A percentile compares a stretch with the other conserved stretches of the same genome.
Conservation (phyloP, 2,113 vertebrate species). For the Scortum barcoo region DNA sequence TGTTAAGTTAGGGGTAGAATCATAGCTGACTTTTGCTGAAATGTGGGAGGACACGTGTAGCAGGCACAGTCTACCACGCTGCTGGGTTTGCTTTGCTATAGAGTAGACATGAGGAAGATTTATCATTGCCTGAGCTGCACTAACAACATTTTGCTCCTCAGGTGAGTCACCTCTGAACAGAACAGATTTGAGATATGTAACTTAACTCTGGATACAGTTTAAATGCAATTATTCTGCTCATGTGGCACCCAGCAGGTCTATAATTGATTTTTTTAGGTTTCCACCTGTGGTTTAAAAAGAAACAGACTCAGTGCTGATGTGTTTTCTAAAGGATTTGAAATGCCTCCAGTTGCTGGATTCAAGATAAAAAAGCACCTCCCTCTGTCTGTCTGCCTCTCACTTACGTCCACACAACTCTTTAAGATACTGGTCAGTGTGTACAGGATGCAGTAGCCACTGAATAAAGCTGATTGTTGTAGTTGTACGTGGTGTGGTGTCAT, state of each 20-base stretch:
- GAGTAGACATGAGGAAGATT: conserved; percentile 39
- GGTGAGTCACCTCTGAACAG: conserved; percentile 6
- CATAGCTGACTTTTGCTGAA: neutral
- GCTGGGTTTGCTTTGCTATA: neutral
- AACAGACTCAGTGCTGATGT: neutral
- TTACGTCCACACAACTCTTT: conserved; percentile 15
- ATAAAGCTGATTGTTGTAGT: conserved; percentile 27
- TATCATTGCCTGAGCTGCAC: conserved; percentile 12
- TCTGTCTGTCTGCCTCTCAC: neutral
- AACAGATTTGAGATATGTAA: conserved; percentile 33
- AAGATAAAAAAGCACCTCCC: conserved; percentile 26
- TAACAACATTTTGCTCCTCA: conserved; percentile 16
- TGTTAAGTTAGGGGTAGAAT: neutral
- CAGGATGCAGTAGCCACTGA: conserved; percentile 15
- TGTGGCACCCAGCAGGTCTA: conserved; percentile 4
- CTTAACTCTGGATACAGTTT: conserved; percentile 17
- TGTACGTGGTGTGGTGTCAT: neutral
- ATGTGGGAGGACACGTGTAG: conserved; percentile 4
- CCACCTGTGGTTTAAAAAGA: conserved; percentile 20
- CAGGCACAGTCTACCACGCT: neutral
- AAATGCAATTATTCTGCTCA: conserved; percentile 16
- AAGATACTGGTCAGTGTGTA: conserved; percentile 12
- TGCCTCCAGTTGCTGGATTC: conserved; percentile 12
- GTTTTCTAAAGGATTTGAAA: conserved; percentile 26
- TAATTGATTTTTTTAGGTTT: conserved; percentile 44